A percentile compares a stretch with the other conserved stretches of the same genome.
phyloP scores from a whole-genome alignment of 1,140 invertebrate genomes.

The Plectrocnemia conspersa region DNA sequence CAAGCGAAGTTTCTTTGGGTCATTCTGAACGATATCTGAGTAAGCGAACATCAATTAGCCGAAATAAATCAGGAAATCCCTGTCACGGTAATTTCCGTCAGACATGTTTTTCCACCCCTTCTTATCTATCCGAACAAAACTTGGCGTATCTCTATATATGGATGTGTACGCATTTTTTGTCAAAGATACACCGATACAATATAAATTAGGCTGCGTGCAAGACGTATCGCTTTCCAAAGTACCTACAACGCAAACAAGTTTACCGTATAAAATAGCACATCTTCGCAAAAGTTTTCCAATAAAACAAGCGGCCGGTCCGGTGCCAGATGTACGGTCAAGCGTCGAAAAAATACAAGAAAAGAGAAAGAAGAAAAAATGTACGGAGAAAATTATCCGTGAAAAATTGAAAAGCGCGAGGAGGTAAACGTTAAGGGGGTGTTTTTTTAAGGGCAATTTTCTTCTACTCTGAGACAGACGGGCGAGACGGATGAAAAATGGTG shows the following conservation, averaged over 20 bases:
- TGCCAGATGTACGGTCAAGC: slow-evolving; percentile 31
- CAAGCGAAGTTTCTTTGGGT: slow-evolving; percentile 9
- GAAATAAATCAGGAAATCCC: slow-evolving; percentile 32
- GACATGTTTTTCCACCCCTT: slow-evolving; percentile 29
- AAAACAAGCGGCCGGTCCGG: slow-evolving; percentile 30
- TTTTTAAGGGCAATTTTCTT: too few relatives aligned
- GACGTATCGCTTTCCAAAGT: slow-evolving; percentile 30
- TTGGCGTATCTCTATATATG: slow-evolving; percentile 15
- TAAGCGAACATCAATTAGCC: slow-evolving; percentile 32
- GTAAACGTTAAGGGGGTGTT: slow-evolving; percentile 14
- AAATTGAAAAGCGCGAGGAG: too few relatives aligned
- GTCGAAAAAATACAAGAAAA: slow-evolving; percentile 15
- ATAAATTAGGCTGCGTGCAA: slow-evolving; percentile 34
- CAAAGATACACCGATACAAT: slow-evolving; percentile 36
- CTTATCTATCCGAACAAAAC: slow-evolving; percentile 19
- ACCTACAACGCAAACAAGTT: slow-evolving; percentile 27
- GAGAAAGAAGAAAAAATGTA: slow-evolving; percentile 22
- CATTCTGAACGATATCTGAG: slow-evolving; percentile 24
- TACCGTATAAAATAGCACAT: slow-evolving; percentile 31
- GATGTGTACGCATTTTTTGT: slow-evolving; percentile 25
- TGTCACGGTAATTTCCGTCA: slow-evolving; percentile 31
- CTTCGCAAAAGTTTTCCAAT: slow-evolving; percentile 33
- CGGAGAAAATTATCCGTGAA: slow-evolving; percentile 35
- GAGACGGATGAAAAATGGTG: background rate
- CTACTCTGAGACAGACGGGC: too few relatives aligned